Conservation (phyloP, 2,113 vertebrate species). For the Capreolus pygargus region DNA sequence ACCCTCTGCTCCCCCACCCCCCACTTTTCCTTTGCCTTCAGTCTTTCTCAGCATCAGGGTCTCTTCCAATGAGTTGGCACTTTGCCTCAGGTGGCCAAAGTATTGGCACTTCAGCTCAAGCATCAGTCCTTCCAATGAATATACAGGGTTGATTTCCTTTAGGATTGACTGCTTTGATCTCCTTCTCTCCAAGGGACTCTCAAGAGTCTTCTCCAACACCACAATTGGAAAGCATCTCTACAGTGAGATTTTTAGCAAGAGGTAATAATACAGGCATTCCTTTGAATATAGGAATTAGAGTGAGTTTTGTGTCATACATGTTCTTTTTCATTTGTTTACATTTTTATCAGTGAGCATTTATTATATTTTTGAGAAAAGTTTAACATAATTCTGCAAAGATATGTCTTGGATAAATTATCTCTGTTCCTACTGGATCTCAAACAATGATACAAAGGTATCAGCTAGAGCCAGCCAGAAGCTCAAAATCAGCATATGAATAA, state of each 20-base stretch:
- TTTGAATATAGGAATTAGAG: neutral
- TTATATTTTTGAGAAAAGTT: neutral
- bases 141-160: neutral
- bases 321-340: neutral
- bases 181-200: neutral
- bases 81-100: neutral
- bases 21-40: neutral
- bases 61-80: neutral
- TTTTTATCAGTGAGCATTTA: neutral
- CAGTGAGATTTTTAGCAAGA: neutral
- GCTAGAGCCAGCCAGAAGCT: neutral
- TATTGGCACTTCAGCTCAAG: neutral
- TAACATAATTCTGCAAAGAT: neutral
- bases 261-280: neutral
- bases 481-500: neutral
- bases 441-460: neutral
- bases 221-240: neutral
- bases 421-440: neutral
- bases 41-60: neutral
- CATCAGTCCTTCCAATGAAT: neutral
- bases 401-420: neutral
- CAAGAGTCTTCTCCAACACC: neutral
- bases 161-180: neutral
- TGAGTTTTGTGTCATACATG: neutral
- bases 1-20: neutral